Conservation (phyloP, 2,888 invertebrate genomes). For the Brachycybe producta region DNA sequence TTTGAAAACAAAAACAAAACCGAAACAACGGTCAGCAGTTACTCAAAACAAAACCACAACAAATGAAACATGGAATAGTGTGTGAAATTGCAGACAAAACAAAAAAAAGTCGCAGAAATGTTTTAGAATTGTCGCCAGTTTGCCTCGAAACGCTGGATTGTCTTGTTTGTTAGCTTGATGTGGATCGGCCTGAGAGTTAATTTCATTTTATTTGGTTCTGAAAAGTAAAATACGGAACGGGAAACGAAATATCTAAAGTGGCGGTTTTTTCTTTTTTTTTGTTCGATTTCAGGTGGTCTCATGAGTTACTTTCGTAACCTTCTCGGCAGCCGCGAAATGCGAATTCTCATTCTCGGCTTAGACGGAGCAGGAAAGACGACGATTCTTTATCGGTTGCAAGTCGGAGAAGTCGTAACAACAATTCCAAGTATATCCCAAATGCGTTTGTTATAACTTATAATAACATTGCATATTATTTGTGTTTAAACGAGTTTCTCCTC, state of each 20-base stretch:
- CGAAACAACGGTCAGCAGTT: too few species aligned
- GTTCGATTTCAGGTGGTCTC: conserved; percentile 62
- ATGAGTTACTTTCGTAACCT: conserved; percentile 92
- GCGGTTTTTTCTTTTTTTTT: not conserved
- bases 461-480: not conserved
- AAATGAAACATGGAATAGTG: too few species aligned
- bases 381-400: conserved; percentile 92
- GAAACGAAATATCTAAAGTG: not conserved
- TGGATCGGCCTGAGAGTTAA: too few species aligned
- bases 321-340: conserved; percentile 42
- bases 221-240: too few species aligned
- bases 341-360: conserved; percentile 44
- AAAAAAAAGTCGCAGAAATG: too few species aligned
- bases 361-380: conserved; percentile 71
- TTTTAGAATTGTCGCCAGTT: too few species aligned
- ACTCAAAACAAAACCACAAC: too few species aligned
- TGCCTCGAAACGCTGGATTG: too few species aligned
- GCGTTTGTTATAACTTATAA: not conserved
- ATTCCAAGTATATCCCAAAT: conserved; percentile 38
- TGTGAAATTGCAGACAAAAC: too few species aligned
- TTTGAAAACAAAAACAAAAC: too few species aligned
- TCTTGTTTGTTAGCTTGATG: too few species aligned
- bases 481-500: not conserved
- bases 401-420: conserved; percentile 96
- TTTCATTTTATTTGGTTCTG: too few species aligned